Percentiles rank a stretch among this genome's conserved stretches.
These are phyloP conservation scores for Pristionchus arcanus DNA, from an alignment of 2,888 invertebrate species.

Conservation along the genomic window DNA sequence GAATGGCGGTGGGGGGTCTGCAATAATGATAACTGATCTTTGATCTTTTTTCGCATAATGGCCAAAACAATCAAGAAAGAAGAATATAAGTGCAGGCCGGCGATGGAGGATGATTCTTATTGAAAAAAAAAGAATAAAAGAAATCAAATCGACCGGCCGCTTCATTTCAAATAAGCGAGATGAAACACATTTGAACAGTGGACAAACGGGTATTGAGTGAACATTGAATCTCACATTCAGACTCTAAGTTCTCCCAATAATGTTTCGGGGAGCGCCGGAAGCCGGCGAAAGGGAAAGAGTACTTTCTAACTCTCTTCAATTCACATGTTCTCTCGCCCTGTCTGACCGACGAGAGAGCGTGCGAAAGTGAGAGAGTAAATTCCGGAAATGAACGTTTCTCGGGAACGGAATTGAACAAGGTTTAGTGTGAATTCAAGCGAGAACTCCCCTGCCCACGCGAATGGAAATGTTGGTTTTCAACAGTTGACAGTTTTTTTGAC, in stretches of 20 bases:
- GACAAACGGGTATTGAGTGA: too few relatives aligned
- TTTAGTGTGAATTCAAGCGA: conserved; percentile 1
- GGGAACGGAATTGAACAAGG: background rate
- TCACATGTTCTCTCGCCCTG: background rate
- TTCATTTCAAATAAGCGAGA: too few relatives aligned
- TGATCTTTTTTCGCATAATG: too few relatives aligned
- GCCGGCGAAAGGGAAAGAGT: background rate
- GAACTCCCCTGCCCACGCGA: background rate
- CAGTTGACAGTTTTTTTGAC: too few relatives aligned
- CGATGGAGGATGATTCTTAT: too few relatives aligned
- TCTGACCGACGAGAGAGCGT: background rate
- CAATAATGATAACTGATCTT: background rate
- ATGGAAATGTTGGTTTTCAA: background rate
- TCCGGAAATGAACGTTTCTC: background rate
- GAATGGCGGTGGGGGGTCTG: background rate
- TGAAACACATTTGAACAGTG: too few relatives aligned
- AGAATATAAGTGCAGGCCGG: too few relatives aligned
- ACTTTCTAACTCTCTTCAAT: background rate
- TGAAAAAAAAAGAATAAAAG: too few relatives aligned
- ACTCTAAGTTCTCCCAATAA: background rate
- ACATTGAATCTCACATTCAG: too few relatives aligned
- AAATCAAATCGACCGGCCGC: too few relatives aligned
- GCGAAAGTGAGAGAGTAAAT: background rate
- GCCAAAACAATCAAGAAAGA: too few relatives aligned
- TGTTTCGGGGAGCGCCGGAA: background rate